These are phyloP conservation scores for Oceanites oceanicus DNA, from an alignment of 2,113 vertebrate species.

Conservation along the genomic window DNA sequence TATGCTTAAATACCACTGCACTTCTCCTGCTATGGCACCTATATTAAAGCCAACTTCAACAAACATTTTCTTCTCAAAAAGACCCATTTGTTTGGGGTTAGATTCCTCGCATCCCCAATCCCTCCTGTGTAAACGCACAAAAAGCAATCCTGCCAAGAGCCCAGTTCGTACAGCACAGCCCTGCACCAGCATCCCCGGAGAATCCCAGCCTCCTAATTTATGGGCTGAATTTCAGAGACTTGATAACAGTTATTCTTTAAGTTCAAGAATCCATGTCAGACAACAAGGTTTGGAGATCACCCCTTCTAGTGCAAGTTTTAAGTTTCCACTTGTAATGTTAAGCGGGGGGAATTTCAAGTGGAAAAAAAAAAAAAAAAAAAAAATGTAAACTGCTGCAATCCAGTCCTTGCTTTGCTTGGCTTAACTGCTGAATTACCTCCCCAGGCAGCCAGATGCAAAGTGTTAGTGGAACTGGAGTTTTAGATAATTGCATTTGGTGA, in stretches of 20 bases:
- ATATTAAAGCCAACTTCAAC: neutral
- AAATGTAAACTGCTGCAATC: neutral
- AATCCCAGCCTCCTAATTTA: neutral
- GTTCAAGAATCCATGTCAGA: neutral
- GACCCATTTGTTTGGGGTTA: neutral
- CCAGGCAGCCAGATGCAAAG: constrained; percentile 11
- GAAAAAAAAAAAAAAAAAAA: neutral
- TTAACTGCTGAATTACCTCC: neutral
- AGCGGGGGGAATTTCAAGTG: neutral
- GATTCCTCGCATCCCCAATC: neutral
- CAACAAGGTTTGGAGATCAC: neutral
- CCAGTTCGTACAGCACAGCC: neutral
- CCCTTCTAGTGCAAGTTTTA: neutral
- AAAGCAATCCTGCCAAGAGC: neutral
- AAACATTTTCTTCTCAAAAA: neutral
- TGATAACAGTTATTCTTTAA: neutral
- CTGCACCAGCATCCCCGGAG: neutral
- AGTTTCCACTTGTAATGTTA: neutral
- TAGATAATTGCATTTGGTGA: neutral
- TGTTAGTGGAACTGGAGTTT: neutral
- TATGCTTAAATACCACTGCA: neutral
- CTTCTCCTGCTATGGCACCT: neutral
- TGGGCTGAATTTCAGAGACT: neutral
- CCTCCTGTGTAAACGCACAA: neutral
- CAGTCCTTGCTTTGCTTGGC: neutral